Base-by-base conservation (phyloP, 2,113 vertebrate genomes). In the Tangachromis dhanisi region DNA sequence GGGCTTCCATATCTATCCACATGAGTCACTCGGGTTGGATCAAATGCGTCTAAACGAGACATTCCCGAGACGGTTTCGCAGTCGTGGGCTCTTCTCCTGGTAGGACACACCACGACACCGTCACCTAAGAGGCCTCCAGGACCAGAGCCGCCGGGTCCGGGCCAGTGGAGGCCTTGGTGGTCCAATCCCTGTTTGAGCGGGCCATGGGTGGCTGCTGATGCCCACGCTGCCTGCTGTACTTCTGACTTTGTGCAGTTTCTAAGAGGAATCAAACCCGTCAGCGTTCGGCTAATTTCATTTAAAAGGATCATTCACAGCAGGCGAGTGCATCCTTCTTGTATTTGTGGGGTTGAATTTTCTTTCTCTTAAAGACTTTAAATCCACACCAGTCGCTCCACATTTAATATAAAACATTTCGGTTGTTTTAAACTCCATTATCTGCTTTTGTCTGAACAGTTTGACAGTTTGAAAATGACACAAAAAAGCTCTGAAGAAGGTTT, bases 331-430 rank as follows among this genome's bases (percentile, higher is more conserved):
- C 5, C 3, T 38, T 66, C n/a, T 38, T 66, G 61, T 38, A 38
- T 38, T 66, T 66, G 33, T 66, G 6, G 31, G 6, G 0, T 1
- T 66, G 10, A 12, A 3, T 38, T 66, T 66, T 35, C 61, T 38
- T 66, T n/a, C 31, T 66, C 0, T 7, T 7, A 8, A 5, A 66
- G 31, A 66, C 61, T 63, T 63, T 2, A 66, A 66, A 12, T 0
- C 6, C 61, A 63, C 9, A 35, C 0, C 1, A 33, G 59, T 63
- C 2, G 31, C 59, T 66, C 31, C 31, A 5, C 19, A 66, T 66
- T 66, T 21, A 66, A 66, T 66, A 21, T 8, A 38, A 38, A 21
- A 66, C 19, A 0, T 13, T 38, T 21, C 5, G 19, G 31, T 13
- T 5, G 33, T 66, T 38, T 66, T 66, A 38, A 35, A 38, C 61